These are phyloP conservation scores for Oenanthe oenanthe DNA, from an alignment of 2,113 vertebrate genomes.

Conservation along the genomic window DNA sequence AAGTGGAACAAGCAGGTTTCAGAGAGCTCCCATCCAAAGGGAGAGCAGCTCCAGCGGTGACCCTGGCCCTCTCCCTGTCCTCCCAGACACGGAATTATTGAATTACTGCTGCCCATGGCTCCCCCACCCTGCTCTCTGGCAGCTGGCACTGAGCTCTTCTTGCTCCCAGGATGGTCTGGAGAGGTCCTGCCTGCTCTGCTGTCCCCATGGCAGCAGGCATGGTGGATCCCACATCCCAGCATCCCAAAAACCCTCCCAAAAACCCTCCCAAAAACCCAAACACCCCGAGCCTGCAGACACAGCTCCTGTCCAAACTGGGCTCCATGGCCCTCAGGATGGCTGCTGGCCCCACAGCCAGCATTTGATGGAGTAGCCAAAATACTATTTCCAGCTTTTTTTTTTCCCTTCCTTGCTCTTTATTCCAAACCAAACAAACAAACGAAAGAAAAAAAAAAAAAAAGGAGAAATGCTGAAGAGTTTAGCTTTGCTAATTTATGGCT, in stretches of 20 bases:
- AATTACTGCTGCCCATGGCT: neutral
- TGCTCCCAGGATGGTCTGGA: neutral
- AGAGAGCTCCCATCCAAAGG: constrained; percentile 14
- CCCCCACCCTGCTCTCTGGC: neutral
- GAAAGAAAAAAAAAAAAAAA: no score
- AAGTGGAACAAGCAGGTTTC: constrained; percentile 28
- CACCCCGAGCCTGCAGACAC: neutral
- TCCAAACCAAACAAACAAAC: constrained; percentile 63
- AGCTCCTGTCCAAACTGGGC: neutral
- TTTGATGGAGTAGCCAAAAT: constrained; percentile 28
- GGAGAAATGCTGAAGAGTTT: neutral
- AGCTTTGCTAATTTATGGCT: constrained; percentile 20
- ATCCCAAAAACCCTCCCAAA: fast-evolving
- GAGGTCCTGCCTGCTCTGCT: fast-evolving
- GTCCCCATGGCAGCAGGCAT: neutral
- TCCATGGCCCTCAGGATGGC: neutral
- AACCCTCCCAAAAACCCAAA: neutral
- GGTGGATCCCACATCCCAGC: fast-evolving
- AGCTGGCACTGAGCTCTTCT: neutral
- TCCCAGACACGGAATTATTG: neutral
- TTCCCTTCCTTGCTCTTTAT: constrained; percentile 22
- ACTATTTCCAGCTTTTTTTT: constrained; percentile 26
- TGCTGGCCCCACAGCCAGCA: neutral
- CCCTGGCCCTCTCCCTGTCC: neutral
- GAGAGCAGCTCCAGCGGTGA: neutral